phyloP scores from a whole-genome alignment of 2,113 vertebrate species.

The Malurus alboscapulatus region DNA sequence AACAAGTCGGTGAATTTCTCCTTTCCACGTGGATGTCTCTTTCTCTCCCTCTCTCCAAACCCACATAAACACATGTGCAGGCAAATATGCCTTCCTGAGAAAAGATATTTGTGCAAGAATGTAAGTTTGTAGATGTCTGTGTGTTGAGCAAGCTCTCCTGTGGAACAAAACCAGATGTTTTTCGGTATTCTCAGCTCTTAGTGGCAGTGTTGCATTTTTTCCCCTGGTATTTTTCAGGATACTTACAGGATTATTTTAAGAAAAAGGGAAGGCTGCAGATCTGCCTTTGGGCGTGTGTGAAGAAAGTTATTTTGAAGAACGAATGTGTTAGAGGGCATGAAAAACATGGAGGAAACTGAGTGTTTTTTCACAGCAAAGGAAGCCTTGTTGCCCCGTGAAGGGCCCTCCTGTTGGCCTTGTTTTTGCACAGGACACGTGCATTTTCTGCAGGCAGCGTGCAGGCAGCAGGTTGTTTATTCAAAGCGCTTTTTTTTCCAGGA shows the following conservation, averaged over 20 bases:
- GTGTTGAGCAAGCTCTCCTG: constrained; percentile 55
- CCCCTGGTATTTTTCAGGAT: constrained; percentile 18
- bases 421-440: not conserved
- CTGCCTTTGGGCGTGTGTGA: constrained; percentile 28
- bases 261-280: constrained; percentile 30
- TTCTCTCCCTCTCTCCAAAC: not conserved
- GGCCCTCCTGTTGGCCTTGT: constrained; percentile 25
- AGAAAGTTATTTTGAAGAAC: constrained; percentile 53
- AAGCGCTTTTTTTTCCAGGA: not conserved
- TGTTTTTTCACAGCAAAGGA: not conserved
- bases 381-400: not conserved
- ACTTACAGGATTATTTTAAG: constrained; percentile 33
- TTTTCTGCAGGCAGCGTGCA: not conserved
- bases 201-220: not conserved
- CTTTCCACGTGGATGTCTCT: constrained; percentile 11
- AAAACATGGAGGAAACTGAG: constrained; percentile 2
- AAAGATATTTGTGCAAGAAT: constrained; percentile 49
- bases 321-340: constrained; percentile 37
- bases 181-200: constrained; percentile 50
- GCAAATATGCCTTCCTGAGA: constrained; percentile 36
- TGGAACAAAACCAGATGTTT: constrained; percentile 72
- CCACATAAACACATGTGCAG: constrained; percentile 32
- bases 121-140: constrained; percentile 65
- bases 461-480: not conserved
- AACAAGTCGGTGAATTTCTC: constrained; percentile 24